A percentile compares a stretch with the other conserved stretches of the same genome.
These are phyloP conservation scores for Troilus luridus DNA, from an alignment of 2,888 invertebrate genomes.

Conservation along the genomic window DNA sequence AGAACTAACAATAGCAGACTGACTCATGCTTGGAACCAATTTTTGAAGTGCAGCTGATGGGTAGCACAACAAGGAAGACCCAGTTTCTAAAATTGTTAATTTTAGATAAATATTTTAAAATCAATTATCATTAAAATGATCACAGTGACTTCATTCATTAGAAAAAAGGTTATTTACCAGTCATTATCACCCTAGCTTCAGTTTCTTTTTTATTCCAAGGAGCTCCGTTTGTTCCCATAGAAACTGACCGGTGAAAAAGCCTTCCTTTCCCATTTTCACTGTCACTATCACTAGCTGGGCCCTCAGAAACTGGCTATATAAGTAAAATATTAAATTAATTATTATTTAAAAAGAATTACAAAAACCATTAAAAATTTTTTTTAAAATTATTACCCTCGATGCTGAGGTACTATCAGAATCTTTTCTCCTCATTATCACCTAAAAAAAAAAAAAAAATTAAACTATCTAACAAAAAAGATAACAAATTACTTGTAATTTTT, in stretches of 20 bases:
- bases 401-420: slow-evolving; percentile 61
- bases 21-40: slow-evolving; percentile 77
- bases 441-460: slow-evolving; percentile 56
- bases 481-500: neutral
- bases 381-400: slow-evolving; percentile 52
- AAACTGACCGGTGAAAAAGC: slow-evolving; percentile 87
- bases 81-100: slow-evolving; percentile 73
- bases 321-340: neutral
- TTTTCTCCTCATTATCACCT: slow-evolving; percentile 62
- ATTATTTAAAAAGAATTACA: neutral
- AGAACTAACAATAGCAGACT: slow-evolving; percentile 72
- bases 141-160: slow-evolving; percentile 72
- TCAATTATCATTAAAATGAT: slow-evolving; percentile 54
- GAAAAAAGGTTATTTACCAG: slow-evolving; percentile 69
- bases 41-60: slow-evolving; percentile 90
- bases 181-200: slow-evolving; percentile 74
- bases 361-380: neutral
- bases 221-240: slow-evolving; percentile 82
- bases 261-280: slow-evolving; percentile 73
- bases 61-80: slow-evolving; percentile 87
- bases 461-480: neutral
- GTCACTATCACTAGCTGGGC: slow-evolving; percentile 67
- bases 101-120: neutral
- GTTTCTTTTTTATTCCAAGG: slow-evolving; percentile 75
- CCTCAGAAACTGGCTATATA: slow-evolving; percentile 64